Percentiles rank a stretch among this genome's conserved stretches.
phyloP scores from a whole-genome alignment of 1,140 invertebrate genomes.

The Cyphomyrmex costatus region DNA sequence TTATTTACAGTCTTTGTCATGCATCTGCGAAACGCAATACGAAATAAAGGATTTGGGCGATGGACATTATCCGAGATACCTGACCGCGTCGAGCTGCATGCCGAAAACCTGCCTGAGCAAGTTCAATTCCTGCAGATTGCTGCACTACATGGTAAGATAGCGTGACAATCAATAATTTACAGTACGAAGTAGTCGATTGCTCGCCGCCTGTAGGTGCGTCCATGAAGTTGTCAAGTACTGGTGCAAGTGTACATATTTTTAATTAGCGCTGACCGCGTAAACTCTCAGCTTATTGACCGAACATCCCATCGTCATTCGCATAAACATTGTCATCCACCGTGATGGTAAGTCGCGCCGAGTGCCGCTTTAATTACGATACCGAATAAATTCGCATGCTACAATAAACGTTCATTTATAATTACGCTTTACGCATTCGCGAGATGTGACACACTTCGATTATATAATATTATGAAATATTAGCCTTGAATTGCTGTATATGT shows the following conservation, averaged over 20 bases:
- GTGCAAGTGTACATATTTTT: conserved; percentile 36
- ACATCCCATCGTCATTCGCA: not conserved
- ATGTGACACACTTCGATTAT: conserved; percentile 17
- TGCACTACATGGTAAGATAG: conserved; percentile 74
- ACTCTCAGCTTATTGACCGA: conserved; percentile 39
- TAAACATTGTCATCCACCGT: not conserved
- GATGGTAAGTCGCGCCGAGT: not conserved
- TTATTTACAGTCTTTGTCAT: conserved; percentile 56
- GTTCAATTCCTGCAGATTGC: conserved; percentile 73
- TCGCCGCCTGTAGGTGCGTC: not conserved
- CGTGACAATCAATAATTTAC: conserved; percentile 10
- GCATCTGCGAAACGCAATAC: conserved; percentile 72
- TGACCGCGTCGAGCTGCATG: conserved; percentile 70
- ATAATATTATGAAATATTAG: too few species aligned
- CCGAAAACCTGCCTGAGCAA: conserved; percentile 65
- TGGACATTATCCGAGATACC: conserved; percentile 75
- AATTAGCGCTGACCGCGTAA: conserved; percentile 36
- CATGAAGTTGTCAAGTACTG: conserved; percentile 35
- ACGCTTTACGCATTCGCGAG: not conserved
- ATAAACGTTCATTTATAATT: conserved; percentile 1
- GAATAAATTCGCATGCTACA: not conserved
- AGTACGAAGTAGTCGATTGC: not conserved
- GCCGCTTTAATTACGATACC: not conserved
- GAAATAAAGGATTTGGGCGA: conserved; percentile 73
- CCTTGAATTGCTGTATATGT: not conserved